Conservation (phyloP, 2,888 invertebrate genomes). For the Iphiclides podalirius region DNA sequence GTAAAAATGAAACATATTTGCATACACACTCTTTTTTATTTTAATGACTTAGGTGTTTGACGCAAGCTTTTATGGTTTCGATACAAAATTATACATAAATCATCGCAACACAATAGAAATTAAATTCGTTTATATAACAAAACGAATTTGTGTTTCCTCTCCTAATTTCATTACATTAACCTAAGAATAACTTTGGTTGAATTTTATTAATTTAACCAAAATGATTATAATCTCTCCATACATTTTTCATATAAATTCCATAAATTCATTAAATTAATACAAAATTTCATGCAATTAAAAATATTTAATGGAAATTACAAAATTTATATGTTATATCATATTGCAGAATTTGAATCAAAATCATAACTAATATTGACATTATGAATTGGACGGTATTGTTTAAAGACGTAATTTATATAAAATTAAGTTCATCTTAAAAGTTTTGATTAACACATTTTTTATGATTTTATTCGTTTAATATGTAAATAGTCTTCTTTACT, state of each 20-base stretch:
- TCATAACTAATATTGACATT: neutral
- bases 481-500: neutral
- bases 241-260: neutral
- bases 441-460: neutral
- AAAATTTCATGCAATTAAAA: neutral
- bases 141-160: neutral
- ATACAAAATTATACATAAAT: constrained; percentile 16
- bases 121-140: constrained; percentile 21
- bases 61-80: constrained; percentile 21
- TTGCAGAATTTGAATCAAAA: neutral
- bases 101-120: constrained; percentile 17
- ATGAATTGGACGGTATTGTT: constrained; percentile 12
- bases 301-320: neutral
- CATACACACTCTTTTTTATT: constrained; percentile 26
- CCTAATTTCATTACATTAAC: constrained; percentile 17
- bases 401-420: neutral
- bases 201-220: constrained; percentile 35
- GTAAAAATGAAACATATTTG: constrained; percentile 13
- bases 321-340: constrained; percentile 5
- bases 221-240: constrained; percentile 11
- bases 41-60: constrained; percentile 58
- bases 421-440: too few relatives aligned
- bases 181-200: constrained; percentile 58
- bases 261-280: constrained; percentile 1
- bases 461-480: neutral